phyloP scores from a whole-genome alignment of 2,113 vertebrate species.

The Columba janthina region DNA sequence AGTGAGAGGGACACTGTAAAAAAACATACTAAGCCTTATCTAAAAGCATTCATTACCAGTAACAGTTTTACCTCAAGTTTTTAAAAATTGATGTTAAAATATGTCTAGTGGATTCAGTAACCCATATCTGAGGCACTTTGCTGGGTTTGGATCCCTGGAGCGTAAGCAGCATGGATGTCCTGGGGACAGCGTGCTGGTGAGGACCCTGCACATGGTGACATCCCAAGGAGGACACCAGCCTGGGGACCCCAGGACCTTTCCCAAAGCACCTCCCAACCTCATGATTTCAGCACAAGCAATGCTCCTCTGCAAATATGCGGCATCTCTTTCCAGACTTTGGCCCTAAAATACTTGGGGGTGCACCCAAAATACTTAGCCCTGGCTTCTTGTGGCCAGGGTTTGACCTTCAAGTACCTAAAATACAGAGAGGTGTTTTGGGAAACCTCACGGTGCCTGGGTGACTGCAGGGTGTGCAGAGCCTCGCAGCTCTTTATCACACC shows the following conservation, averaged over 20 bases:
- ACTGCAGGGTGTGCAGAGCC: background rate
- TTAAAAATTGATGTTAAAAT: background rate
- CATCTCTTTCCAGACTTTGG: background rate
- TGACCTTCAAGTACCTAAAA: background rate
- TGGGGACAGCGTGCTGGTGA: fast-evolving
- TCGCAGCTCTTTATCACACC: fast-evolving
- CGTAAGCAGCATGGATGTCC: background rate
- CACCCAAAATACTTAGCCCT: background rate
- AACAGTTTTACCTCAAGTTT: constrained; percentile 48
- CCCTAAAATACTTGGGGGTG: background rate
- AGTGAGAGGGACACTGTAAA: background rate
- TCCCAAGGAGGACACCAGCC: background rate
- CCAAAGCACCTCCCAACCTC: background rate
- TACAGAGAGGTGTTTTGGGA: background rate
- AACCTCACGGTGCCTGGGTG: background rate
- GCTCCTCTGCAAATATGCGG: background rate
- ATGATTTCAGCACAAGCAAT: background rate
- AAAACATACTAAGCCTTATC: constrained; percentile 40
- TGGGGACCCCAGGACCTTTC: background rate
- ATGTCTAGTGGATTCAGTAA: background rate
- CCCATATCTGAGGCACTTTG: background rate
- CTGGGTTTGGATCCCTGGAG: background rate
- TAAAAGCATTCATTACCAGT: background rate
- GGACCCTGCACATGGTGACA: fast-evolving
- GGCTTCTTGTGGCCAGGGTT: background rate